A percentile compares a stretch with the other conserved stretches of the same genome.
These are phyloP conservation scores for Bungarus multicinctus DNA, from an alignment of 2,113 vertebrate species.

Conservation along the genomic window DNA sequence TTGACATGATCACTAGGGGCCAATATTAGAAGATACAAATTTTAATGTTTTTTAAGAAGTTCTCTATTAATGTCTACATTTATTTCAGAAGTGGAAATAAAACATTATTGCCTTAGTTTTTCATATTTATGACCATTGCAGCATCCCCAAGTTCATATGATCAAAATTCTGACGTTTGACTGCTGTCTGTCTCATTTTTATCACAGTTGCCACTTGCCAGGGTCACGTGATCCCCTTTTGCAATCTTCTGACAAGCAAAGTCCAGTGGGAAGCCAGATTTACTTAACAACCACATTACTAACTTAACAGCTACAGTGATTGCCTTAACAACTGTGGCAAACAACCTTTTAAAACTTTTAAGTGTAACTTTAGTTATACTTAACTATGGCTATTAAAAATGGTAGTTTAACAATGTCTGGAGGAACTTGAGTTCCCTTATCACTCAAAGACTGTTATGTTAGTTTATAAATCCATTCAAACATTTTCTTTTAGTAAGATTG, in stretches of 20 bases:
- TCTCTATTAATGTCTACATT: not conserved
- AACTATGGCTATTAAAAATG: not conserved
- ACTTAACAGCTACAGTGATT: too few relatives aligned
- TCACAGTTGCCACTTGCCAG: too few relatives aligned
- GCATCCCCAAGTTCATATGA: too few relatives aligned
- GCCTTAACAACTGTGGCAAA: too few relatives aligned
- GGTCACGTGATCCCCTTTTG: too few relatives aligned
- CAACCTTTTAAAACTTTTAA: not conserved
- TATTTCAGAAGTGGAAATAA: not conserved
- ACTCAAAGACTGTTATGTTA: not conserved
- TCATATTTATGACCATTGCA: too few relatives aligned
- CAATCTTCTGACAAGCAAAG: too few relatives aligned
- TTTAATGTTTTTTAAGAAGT: not conserved
- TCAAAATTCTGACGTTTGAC: too few relatives aligned
- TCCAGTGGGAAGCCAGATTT: too few relatives aligned
- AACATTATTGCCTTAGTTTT: not conserved
- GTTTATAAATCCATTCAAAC: not conserved
- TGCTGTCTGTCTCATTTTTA: too few relatives aligned
- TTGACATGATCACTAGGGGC: slow-evolving; percentile 28
- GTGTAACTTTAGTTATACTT: not conserved
- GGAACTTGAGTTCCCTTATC: too few relatives aligned
- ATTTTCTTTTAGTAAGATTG: not conserved
- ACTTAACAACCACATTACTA: too few relatives aligned
- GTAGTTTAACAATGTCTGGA: not conserved
- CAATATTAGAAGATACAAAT: not conserved